Evolutionary conservation across 2,113 vertebrate species (phyloP).

Genomic region (Rhynchopsitta pachyrhyncha): DNA sequence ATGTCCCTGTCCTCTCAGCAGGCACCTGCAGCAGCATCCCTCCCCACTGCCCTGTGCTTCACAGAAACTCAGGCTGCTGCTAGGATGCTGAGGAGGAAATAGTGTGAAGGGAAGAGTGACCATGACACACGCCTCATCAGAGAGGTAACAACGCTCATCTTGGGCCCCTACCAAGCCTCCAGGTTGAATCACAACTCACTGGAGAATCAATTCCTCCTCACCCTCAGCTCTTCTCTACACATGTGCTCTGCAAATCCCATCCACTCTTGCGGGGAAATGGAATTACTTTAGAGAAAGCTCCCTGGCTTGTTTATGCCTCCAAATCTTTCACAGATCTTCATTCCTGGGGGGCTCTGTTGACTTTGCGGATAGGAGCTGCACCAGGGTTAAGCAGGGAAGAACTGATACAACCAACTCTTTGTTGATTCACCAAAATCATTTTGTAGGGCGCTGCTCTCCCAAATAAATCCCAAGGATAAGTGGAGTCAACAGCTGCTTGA

Average conservation of each 20-base stretch:
- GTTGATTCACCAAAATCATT: neutral
- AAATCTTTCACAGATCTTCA: neutral
- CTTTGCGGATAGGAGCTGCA: neutral
- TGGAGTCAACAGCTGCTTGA: neutral
- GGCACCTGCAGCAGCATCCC: neutral
- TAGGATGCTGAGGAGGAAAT: neutral
- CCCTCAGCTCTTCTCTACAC: neutral
- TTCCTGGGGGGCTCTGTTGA: neutral
- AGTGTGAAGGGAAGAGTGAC: neutral
- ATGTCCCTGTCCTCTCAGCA: accelerated
- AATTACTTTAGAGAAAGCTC: neutral
- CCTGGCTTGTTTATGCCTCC: neutral
- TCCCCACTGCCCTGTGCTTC: accelerated
- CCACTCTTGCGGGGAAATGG: neutral
- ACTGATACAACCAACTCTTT: neutral
- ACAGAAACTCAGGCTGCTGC: neutral
- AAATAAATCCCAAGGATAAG: neutral
- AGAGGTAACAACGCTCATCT: neutral
- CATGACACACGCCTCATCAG: neutral
- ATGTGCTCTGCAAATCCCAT: accelerated
- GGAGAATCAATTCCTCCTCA: neutral
- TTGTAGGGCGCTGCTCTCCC: neutral
- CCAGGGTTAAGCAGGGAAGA: neutral
- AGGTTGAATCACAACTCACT: neutral
- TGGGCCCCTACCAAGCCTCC: too few relatives aligned